Conservation (phyloP, 2,113 vertebrate species). For the Mixornis gularis region DNA sequence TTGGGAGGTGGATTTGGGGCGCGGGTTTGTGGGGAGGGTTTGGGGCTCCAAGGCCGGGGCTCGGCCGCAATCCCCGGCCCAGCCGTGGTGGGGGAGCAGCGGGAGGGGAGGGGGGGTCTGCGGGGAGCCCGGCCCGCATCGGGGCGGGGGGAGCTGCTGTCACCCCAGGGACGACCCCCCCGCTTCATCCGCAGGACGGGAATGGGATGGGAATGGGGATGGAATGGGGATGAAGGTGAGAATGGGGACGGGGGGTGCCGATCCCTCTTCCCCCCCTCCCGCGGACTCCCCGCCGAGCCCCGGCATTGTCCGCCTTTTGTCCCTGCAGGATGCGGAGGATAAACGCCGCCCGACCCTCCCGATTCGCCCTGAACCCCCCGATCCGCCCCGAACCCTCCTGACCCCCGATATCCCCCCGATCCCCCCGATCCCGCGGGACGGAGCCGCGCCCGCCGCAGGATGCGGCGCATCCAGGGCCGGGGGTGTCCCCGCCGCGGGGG, state of each 20-base stretch:
- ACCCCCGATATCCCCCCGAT: not conserved
- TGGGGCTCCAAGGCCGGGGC: not conserved
- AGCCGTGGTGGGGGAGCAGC: rapidly evolving
- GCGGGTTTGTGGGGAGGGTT: not conserved
- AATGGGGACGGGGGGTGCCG: not conserved
- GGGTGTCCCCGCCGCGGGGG: not conserved
- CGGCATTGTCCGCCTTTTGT: not conserved
- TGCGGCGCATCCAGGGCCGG: not conserved
- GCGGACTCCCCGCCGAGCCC: not conserved
- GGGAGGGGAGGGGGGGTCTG: not conserved
- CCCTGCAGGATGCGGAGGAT: not conserved
- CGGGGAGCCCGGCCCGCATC: not conserved
- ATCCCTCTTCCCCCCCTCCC: not conserved
- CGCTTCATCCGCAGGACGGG: not conserved
- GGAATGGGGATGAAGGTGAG: not conserved
- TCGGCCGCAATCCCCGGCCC: not conserved
- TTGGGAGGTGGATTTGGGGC: not conserved
- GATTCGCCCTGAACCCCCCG: not conserved
- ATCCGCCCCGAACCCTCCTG: not conserved
- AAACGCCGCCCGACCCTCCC: not conserved
- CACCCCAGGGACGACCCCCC: not conserved
- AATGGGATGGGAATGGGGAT: not conserved
- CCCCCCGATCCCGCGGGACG: not conserved
- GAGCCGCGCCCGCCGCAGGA: not conserved
- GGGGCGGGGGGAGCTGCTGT: not conserved